Base-by-base conservation (phyloP, 2,113 vertebrate genomes). In the Theristicus caerulescens region DNA sequence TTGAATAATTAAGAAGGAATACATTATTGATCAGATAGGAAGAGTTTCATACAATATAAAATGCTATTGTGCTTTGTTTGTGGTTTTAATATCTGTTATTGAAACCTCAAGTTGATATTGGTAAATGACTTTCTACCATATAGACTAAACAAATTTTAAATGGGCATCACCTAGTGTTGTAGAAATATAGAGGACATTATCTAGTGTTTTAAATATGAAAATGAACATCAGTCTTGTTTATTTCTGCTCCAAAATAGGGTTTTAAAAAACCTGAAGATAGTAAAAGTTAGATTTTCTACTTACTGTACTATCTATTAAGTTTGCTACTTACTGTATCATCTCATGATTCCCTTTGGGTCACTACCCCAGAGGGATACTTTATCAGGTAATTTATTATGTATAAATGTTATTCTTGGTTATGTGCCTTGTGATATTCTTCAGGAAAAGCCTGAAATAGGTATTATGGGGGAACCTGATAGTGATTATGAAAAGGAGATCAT, bases 1-100 rank as follows among this genome's bases (percentile, higher is more conserved):
- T 95, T 96, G 87, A 96, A 95, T 97, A 98, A 96, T 98, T 97
- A 97, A 94, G 95, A 94, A 96, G 81, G 74, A 90, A 98, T 98
- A 96, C 94, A 98, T 98, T 97, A 98, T 97, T 97, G 81, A 98
- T 97, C 86, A 97, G 84, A 86, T 82, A 88, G 71, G 70, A 98
- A 92, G 3, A n/a, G 59, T 83, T 94, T 94, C 79, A 36, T 84
- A 21, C 46, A 88, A 92, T 51, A 61, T 74, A 93, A 96, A 96
- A 92, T 59, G 36, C 17, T 86, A 71, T 77, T 86, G 84, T 86
- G 21, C 36, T 90, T 82, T 78, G 57, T 65, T 89, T 94, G 42
- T 92, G 67, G 17, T 93, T 95, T 91, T 92, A 90, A 89, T 82
- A 79, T 91, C 46, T 86, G 64, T 57, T 94, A 91, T 73, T 78